Conservation (phyloP, 2,888 invertebrate species). For the Linyphia triangularis region DNA sequence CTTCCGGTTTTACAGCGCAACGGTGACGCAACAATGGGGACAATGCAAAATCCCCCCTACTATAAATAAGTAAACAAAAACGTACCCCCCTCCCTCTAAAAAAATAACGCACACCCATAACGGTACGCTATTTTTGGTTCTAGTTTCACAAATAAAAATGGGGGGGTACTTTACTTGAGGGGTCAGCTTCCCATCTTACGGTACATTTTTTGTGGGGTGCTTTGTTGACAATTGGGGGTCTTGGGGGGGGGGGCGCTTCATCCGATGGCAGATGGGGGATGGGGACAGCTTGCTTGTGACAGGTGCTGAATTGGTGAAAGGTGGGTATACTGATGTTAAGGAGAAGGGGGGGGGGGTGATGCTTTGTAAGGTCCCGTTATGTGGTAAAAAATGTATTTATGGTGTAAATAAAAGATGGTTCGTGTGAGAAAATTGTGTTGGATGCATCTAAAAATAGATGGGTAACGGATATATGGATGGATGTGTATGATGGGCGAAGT, state of each 20-base stretch:
- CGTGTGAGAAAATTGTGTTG: slow-evolving; percentile 38
- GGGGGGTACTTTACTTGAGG: slow-evolving; percentile 37
- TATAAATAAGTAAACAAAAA: slow-evolving; percentile 75
- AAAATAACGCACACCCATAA: slow-evolving; percentile 47
- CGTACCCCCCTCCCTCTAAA: background rate
- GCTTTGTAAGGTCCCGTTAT: slow-evolving; percentile 53
- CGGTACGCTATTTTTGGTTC: slow-evolving; percentile 70
- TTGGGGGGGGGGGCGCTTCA: slow-evolving; percentile 7
- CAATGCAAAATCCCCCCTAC: slow-evolving; percentile 38
- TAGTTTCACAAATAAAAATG: background rate
- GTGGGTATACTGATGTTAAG: slow-evolving; percentile 41
- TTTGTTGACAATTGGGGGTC: slow-evolving; percentile 62
- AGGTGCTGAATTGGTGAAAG: slow-evolving; percentile 59
- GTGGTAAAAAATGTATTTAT: slow-evolving; percentile 39
- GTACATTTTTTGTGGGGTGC: slow-evolving; percentile 28
- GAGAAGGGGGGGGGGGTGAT: background rate
- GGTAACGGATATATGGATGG: background rate
- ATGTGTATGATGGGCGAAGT: background rate
- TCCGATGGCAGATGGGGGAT: slow-evolving; percentile 44
- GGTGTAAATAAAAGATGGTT: slow-evolving; percentile 58
- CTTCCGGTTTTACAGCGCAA: slow-evolving; percentile 67
- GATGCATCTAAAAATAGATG: slow-evolving; percentile 13
- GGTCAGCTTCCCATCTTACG: slow-evolving; percentile 73
- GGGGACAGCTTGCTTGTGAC: slow-evolving; percentile 59
- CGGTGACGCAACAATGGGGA: slow-evolving; percentile 70